Conservation (phyloP, 1,140 invertebrate genomes). For the Arctopsyche grandis region DNA sequence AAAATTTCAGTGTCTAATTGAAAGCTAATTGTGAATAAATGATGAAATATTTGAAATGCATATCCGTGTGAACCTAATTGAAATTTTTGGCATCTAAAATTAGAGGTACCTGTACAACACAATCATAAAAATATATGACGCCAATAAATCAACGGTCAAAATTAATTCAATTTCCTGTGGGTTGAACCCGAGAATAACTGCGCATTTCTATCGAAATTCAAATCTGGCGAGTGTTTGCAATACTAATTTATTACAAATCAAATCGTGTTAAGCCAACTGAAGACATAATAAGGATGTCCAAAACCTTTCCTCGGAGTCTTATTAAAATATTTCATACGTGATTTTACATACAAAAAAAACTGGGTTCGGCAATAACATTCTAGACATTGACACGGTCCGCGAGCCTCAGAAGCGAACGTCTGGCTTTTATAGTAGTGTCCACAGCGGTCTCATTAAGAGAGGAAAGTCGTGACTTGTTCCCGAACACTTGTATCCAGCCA, state of each 20-base stretch:
- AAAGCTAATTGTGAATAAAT: too few relatives aligned
- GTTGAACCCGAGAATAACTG: constrained; percentile 8
- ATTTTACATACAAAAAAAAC: constrained; percentile 6
- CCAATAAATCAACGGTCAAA: constrained; percentile 9
- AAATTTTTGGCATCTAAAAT: neutral
- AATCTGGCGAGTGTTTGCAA: neutral
- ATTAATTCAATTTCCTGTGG: constrained; percentile 39
- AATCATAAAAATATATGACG: constrained; percentile 25
- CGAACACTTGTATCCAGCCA: constrained; percentile 46
- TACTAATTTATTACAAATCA: neutral
- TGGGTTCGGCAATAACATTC: neutral
- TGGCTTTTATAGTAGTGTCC: constrained; percentile 35
- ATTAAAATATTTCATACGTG: neutral
- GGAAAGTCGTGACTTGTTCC: constrained; percentile 42
- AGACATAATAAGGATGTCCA: neutral
- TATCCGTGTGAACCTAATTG: neutral
- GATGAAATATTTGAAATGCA: neutral
- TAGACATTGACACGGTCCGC: neutral
- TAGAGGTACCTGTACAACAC: neutral
- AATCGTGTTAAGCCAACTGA: neutral
- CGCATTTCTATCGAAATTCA: constrained; percentile 11
- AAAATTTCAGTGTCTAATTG: too few relatives aligned
- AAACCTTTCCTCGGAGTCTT: neutral
- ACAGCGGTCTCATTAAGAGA: constrained; percentile 43
- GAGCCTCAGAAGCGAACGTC: constrained; percentile 4